Base-by-base conservation (phyloP, 1,140 invertebrate species). In the Plutomurus gul region DNA sequence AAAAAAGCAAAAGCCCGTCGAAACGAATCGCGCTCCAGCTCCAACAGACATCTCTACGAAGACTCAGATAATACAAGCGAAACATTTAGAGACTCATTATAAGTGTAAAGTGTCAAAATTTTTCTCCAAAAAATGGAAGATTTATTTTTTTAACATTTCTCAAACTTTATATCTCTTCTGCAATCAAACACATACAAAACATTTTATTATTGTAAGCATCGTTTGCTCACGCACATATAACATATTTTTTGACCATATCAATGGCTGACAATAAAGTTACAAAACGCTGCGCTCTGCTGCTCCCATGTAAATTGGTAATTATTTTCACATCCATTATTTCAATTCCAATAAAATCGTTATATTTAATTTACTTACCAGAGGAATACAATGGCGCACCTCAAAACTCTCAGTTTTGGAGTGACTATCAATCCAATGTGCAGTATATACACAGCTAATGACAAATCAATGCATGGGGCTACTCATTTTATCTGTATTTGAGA, bases 81-180 rank as follows among this genome's bases (percentile, higher is more conserved):
- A 79, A 77, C 79, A n/a, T 83, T 80, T 47, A 56, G 81, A 56
- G 82, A 83, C 76, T 83, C 82, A 11, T 46, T 83, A 10, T 83
- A 77, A 82, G 10, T n/a, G 47, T 60, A 11, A 43, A 60, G 10
- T 60, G 33, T 27, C 3, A 27, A 33, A 33, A 60, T n/a, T 60
- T 10, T n/a, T 43, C n/a, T n/a, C n/a, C 11, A 60, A 60, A 56
- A 16, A 60, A 30, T 60, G 51, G 25, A 60, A 60, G 11, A 60
- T 60, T 56, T 60, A 60, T 60, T 60, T 60, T 60, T 60, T 60
- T 60, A 60, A 33, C 33, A 43, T 56, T 60, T 60, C 27, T 60
- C 22, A 60, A 60, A 60, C 51, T 8, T 43, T 60, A n/a, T 60
- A 60, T 27, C n/a, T n/a, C n/a, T 60, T 60, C 27, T 60, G 51